These are phyloP conservation scores for Abramis brama DNA, from an alignment of 2,113 vertebrate species.

Conservation along the genomic window DNA sequence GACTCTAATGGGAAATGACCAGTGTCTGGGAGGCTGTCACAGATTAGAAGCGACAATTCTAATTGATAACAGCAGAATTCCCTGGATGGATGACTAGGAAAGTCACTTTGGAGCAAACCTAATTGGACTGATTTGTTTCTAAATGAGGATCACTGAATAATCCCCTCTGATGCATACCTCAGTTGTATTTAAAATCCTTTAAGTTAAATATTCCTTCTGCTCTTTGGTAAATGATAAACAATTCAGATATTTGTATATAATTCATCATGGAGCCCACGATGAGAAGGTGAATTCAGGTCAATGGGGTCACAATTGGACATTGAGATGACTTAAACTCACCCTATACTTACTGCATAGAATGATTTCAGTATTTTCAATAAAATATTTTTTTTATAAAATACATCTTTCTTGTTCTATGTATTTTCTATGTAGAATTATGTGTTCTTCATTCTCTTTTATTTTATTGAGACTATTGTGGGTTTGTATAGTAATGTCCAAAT, in stretches of 20 bases:
- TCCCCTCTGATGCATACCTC: conserved; percentile 59
- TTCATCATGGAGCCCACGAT: background rate
- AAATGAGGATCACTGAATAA: conserved; percentile 69
- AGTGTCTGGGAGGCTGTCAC: conserved; percentile 79
- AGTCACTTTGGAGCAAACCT: conserved; percentile 93
- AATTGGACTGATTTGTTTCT: conserved; percentile 92
- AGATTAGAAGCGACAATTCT: conserved; percentile 97
- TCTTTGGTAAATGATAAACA: conserved; percentile 8
- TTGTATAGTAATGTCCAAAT: background rate
- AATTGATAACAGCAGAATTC: conserved; percentile 94
- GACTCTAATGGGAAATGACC: conserved; percentile 94
- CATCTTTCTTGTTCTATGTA: no score
- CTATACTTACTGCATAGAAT: background rate
- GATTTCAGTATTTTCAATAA: background rate
- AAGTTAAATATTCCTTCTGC: background rate
- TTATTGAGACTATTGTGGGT: background rate
- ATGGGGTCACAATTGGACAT: background rate
- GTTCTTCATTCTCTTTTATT: background rate
- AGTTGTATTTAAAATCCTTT: conserved; percentile 17
- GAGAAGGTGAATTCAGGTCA: background rate
- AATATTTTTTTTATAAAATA: background rate
- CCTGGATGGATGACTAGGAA: conserved; percentile 86
- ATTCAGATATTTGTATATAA: background rate
- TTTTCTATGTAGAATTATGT: no score
- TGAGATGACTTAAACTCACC: background rate